Evolutionary conservation across 2,113 vertebrate species (phyloP).

Genomic region (Cottus gobio): DNA sequence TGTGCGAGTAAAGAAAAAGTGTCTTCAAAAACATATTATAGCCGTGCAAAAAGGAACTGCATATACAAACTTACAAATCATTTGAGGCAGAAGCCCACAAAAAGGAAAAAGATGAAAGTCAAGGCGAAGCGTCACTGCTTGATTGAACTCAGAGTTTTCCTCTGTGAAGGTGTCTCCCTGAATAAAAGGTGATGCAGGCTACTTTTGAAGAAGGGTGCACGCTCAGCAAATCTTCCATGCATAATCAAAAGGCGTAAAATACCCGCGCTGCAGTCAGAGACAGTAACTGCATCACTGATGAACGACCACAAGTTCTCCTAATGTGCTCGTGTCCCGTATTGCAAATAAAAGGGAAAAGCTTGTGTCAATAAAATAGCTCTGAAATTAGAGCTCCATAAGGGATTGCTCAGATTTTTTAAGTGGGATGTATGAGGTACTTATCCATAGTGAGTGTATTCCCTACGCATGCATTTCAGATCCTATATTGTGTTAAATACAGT

Average conservation of each 20-base stretch:
- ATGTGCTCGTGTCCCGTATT: not conserved
- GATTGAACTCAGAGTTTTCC: not conserved
- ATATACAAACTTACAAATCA: not conserved
- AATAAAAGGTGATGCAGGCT: slow-evolving; percentile 34
- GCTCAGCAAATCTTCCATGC: slow-evolving; percentile 33
- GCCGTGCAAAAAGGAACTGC: not conserved
- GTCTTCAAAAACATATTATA: not conserved
- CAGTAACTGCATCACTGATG: slow-evolving; percentile 6
- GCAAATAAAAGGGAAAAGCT: slow-evolving; percentile 20
- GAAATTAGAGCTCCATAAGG: not conserved
- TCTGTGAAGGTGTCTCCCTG: slow-evolving; percentile 14
- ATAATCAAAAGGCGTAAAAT: slow-evolving; percentile 20
- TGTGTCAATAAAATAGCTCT: slow-evolving; percentile 11
- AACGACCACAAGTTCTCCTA: slow-evolving; percentile 27
- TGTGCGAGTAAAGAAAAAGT: not conserved
- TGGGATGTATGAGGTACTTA: not conserved
- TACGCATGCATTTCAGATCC: not conserved
- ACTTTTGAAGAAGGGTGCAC: slow-evolving; percentile 20
- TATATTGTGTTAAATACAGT: not conserved
- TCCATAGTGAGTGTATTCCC: not conserved
- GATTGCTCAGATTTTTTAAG: not conserved
- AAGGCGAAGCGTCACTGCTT: slow-evolving; percentile 20
- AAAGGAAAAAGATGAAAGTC: slow-evolving; percentile 2
- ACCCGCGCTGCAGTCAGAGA: slow-evolving; percentile 1
- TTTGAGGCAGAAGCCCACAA: not conserved